Percentiles rank a stretch among this genome's conserved stretches.
Conservation (phyloP, 2,888 invertebrate genomes). For the Blomia tropicalis region DNA sequence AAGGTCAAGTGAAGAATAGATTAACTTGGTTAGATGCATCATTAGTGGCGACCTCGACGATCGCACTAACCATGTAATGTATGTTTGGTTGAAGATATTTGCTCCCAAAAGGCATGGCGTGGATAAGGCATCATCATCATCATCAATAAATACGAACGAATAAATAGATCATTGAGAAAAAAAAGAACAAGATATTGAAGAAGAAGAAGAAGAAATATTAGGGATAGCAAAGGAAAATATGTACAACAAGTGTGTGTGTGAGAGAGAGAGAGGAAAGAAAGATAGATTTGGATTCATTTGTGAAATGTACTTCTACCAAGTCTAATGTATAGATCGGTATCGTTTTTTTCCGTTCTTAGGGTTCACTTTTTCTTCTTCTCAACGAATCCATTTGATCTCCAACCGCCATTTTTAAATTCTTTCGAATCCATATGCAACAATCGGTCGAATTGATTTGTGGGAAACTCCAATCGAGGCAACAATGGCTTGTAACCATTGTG, state of each 20-base stretch:
- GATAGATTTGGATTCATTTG: neutral
- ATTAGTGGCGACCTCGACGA: neutral
- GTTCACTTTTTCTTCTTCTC: conserved; percentile 8
- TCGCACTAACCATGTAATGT: too few relatives aligned
- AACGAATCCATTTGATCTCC: neutral
- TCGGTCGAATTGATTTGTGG: conserved; percentile 17
- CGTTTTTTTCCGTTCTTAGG: neutral
- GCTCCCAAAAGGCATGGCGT: neutral
- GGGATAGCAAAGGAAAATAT: too few relatives aligned
- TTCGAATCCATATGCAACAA: conserved; percentile 18
- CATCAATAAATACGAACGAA: neutral
- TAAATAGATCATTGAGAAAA: neutral
- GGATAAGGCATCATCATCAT: neutral
- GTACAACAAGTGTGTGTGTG: neutral
- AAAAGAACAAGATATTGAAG: neutral
- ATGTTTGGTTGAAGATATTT: neutral
- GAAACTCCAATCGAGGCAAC: conserved; percentile 18
- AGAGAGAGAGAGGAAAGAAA: neutral
- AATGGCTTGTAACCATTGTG: conserved; percentile 17
- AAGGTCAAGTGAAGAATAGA: neutral
- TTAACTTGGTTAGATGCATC: neutral
- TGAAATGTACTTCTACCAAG: neutral
- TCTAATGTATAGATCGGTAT: neutral
- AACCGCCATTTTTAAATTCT: conserved; percentile 6
- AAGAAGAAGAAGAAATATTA: too few relatives aligned